Base-by-base conservation (phyloP, 2,797 vertebrate genomes). In the Chanos chanos region DNA sequence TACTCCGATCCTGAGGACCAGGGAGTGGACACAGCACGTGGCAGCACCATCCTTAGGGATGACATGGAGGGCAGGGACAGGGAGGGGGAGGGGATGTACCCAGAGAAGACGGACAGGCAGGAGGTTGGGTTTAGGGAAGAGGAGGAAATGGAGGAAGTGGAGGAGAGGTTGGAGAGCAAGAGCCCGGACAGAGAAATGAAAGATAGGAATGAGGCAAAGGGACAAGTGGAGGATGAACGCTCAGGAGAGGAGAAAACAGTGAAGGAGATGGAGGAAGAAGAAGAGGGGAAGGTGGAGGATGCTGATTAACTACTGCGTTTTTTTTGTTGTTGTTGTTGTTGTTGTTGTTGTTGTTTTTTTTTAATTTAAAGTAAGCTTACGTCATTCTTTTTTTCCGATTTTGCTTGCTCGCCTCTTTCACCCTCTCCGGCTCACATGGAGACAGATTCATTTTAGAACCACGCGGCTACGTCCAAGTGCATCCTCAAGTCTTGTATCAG, bases 1-100 rank as follows among this genome's bases (percentile, higher is more conserved):
- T 96, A 93, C 86, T 92, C 92, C 0, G 92, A 95, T 87, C 90
- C 90, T 1, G 93, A 95, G 82, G 95, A 97, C 81, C 89, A 91
- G 81, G 89, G 90, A 73, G 83, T 88, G 69, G 83, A 79, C 12
- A 37, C 66, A 21, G 55, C 56, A 5, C 58, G 58, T 36, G 45
- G 68, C 2, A 68, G 68, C 30, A 65, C 53, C 12, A 82, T 86
- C 68, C 64, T 81, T 60, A 80, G 83, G 66, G 81, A 84, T 0
- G 61, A 77, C 28, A 59, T 69, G 3, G 77, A 82, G 54, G 77
- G 58, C 13, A 56, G 40, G 13, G 62, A 78, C 50, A 70, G 58
- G 89, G 90, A 81, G 78, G 90, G 85, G 45, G 80, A 79, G 28
- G 83, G 80, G 47, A 70, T 21, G 41, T 83, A 76, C 10, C 59